Percentiles rank a stretch among this genome's conserved stretches.
These are phyloP conservation scores for Sinocyclocheilus anshuiensis DNA, from an alignment of 2,113 vertebrate genomes.

Conservation along the genomic window DNA sequence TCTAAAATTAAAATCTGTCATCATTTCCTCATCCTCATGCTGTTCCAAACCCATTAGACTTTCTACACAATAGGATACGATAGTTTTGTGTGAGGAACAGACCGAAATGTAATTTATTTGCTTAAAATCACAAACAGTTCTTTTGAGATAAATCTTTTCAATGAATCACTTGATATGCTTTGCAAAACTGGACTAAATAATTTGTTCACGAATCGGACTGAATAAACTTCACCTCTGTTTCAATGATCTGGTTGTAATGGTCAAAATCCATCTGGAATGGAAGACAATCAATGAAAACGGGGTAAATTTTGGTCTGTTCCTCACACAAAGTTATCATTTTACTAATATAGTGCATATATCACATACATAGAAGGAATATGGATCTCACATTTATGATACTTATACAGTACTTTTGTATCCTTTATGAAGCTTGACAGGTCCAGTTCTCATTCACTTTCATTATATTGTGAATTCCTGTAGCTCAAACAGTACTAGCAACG, in stretches of 20 bases:
- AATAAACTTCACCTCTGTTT: not conserved
- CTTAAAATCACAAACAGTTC: not conserved
- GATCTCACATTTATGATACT: not conserved
- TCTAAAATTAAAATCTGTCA: not conserved
- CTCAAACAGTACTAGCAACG: too few relatives aligned
- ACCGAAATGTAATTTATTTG: too few relatives aligned
- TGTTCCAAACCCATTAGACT: not conserved
- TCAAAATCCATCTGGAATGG: too few relatives aligned
- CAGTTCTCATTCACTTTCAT: too few relatives aligned
- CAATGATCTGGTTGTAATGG: not conserved
- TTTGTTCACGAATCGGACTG: not conserved
- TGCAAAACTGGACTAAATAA: not conserved
- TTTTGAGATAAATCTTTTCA: not conserved
- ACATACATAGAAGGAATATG: too few relatives aligned
- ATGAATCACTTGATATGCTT: not conserved
- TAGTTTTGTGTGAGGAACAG: not conserved
- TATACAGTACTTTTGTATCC: too few relatives aligned
- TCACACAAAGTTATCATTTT: not conserved
- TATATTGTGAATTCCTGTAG: too few relatives aligned
- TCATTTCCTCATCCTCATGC: not conserved
- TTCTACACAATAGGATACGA: not conserved
- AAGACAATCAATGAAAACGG: not conserved
- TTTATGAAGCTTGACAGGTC: too few relatives aligned
- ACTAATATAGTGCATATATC: not conserved
- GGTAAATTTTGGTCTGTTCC: not conserved